Percentiles rank a stretch among this genome's conserved stretches.
phyloP scores from a whole-genome alignment of 2,797 vertebrate species.

The Gymnoscopelus microlampas region DNA sequence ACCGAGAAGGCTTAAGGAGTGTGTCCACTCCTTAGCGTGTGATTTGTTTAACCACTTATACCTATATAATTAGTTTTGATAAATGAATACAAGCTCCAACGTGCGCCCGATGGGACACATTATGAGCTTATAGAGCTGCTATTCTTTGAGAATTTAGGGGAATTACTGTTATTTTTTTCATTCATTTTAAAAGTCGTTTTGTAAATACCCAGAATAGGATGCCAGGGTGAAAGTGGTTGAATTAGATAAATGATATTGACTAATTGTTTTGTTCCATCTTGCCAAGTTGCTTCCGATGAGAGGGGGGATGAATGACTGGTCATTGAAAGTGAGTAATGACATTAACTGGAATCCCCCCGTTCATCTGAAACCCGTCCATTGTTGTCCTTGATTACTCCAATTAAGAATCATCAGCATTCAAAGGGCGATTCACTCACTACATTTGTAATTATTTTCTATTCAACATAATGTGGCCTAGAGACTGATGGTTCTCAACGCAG shows the following conservation, averaged over 20 bases:
- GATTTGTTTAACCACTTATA: too few species aligned
- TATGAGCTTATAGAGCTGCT: too few species aligned
- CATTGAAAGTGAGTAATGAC: slow-evolving; percentile 57
- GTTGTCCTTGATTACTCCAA: slow-evolving; percentile 51
- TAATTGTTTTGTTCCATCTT: slow-evolving; percentile 48
- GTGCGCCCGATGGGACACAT: too few species aligned
- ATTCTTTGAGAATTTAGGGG: too few species aligned
- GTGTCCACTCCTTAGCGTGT: too few species aligned
- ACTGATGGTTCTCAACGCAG: too few species aligned
- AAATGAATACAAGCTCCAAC: too few species aligned
- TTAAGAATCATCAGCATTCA: background rate
- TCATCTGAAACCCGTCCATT: slow-evolving; percentile 38
- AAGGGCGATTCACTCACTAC: background rate
- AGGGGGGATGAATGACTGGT: slow-evolving; percentile 49
- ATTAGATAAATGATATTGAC: background rate
- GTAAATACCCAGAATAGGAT: too few species aligned
- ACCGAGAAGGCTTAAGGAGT: background rate
- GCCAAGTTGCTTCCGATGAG: slow-evolving; percentile 35
- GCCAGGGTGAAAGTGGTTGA: too few species aligned
- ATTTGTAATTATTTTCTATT: slow-evolving; percentile 1
- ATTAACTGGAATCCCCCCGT: slow-evolving; percentile 42
- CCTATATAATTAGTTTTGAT: too few species aligned
- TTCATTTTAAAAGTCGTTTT: too few species aligned
- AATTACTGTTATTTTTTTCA: too few species aligned
- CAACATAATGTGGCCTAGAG: background rate